Evolutionary conservation across 2,888 invertebrate species (phyloP), one percentile per base, ranked within the genome.

Genomic region (Xanthia togata): DNA sequence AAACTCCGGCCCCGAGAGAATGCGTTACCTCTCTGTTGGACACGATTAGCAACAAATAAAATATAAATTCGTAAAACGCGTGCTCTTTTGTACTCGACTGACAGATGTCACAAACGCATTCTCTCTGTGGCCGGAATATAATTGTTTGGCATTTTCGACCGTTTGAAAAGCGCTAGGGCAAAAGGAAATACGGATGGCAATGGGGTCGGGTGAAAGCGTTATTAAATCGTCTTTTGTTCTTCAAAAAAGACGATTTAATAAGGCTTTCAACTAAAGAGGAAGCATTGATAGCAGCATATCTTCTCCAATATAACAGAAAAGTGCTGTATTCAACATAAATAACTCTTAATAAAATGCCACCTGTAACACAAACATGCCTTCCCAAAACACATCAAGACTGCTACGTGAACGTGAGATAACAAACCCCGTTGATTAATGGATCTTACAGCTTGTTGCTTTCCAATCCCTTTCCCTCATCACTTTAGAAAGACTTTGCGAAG

Each of bases 371-470:
- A 6, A 64, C 23, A 26, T 31, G 31, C 59, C 31, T 20, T 72
- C 41, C 50, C 35, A 78, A 72, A 41, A 67, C 17, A 31, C 23
- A 69, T 50, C 57, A 70, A 38, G 26, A 38, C 5, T 4, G 20
- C 35, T 17, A 41, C n/a, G n/a, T 41, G 35, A 62, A 70, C 35
- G 35, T 5, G 35, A 35, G n/a, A 65, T 47, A 76, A 70, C n/a
- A 78, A 71, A 72, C 41, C 67, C 73, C 26, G 73, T 63, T 88
- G 73, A 82, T 86, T 75, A 86, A 88, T 79, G 65, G 77, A 64
- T 64, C 31, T 41, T 69, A 63, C 68, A 64, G 70, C 60, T 71
- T 77, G 59, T 64, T 73, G 38, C 69, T 55, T 67, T 31, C n/a
- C 79, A 59, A 86, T 82, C 69, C 57, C 60, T 69, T 86, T 75